Base-by-base conservation (phyloP, 2,888 invertebrate species). In the Macrophya alboannulata region DNA sequence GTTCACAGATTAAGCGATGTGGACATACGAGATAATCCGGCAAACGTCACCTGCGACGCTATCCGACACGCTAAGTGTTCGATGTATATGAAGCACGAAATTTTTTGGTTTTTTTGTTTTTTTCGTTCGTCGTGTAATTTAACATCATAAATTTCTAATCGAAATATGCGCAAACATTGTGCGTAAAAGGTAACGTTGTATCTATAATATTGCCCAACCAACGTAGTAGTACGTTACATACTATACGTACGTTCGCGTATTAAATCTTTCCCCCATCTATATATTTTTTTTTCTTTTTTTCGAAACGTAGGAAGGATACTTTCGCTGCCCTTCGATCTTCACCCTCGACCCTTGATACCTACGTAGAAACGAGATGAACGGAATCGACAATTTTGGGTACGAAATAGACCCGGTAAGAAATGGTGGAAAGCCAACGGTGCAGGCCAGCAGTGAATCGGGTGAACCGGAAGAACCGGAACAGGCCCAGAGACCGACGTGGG, bases 401-500 rank as follows among this genome's bases (percentile, higher is more conserved):
- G 81, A 81, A 81, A 62, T 62, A 4, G 81, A 62, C 6, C 43
- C 81, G 43, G 59, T 62, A 1, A 40, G 43, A 15, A 51, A 62
- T 40, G 81, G 62, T 8, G 40, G 59, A 1, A 81, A 81, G 15
- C 12, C 43, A 0, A 40, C 62, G 4, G 62, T 21, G 43, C n/a
- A n/a, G n/a, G 25, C 40, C 21, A n/a, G 1, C 15, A 21, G 5
- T 15, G 79, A 79, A 1, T 17, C 2, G 55, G 37, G 5, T 40
- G 31, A 40, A 21, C 4, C 62, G 6, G 37, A 9, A 51, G 51
- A 77, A 2, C 17, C 77, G 10, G 81, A 25, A 21, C 40, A 43
- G 17, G 12, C 25, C 12, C 10, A 48, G 17, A 87, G 89, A 68
- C 93, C 92, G 37, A 93, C 94, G 88, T 96, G 96, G 96, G 94